Base-by-base conservation (phyloP, 2,113 vertebrate species). In the Chamaetylas fuelleborni region DNA sequence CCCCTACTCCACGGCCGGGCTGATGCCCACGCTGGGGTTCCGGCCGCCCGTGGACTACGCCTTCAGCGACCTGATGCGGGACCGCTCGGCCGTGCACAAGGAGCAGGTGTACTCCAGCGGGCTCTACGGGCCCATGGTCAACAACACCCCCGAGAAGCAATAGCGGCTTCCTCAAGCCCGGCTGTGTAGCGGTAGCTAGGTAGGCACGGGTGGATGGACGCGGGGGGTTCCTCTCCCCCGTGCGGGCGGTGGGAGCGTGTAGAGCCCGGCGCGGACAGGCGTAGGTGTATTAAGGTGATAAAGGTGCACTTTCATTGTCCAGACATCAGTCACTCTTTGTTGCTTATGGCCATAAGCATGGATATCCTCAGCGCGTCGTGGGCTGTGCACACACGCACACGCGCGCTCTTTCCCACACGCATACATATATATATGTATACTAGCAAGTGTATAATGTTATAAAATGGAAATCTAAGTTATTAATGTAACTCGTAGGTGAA, bases 1-100 rank as follows among this genome's bases (percentile, higher is more conserved):
- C 40, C 99, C 99, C 28, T 99, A 99, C 97, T 99, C 99, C 93
- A 99, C 99, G 83, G 98, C 99, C 9, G 99, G 99, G 53, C 98
- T 99, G 71, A 98, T 99, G 98, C 99, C 99, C 96, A 99, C 99
- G 5, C 97, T 99, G 50, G 99, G 99, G 96, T 99, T 99, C 98
- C 98, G 99, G 88, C 99, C 99, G 31, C 99, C 99, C 81, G 98
- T 99, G 99, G 99, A 99, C 98, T 99, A 99, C 77, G 99, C 99
- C 90, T 99, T 99, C 96, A 99, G 99, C 97, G 99, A 99, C 97
- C 98, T 99, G 94, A 99, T 99, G 97, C 98, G 99, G 90, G 99
- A 99, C 97, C 98, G 99, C 98, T 99, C 99, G 1, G 96, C 97
- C 54, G 98, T 99, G 85, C 99, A 99, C 98, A 99, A 99, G 97